phyloP scores from a whole-genome alignment of 2,797 vertebrate genomes.

The Valencia hispanica region DNA sequence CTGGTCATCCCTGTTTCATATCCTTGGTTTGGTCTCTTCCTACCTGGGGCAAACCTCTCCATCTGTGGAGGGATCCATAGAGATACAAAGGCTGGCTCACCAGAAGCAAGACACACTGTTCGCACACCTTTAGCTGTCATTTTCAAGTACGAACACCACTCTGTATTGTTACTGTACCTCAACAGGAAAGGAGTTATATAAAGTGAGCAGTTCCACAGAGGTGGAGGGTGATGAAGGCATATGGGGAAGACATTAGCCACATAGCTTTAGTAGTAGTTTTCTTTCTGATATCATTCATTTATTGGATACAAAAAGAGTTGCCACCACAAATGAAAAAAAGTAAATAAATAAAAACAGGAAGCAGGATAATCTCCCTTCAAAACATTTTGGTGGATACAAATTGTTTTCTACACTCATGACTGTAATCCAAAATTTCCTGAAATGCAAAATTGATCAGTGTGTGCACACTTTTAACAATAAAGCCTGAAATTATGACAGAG shows the following conservation, averaged over 20 bases:
- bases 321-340: not conserved
- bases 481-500: slow-evolving; percentile 58
- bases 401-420: slow-evolving; percentile 50
- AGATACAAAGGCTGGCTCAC: slow-evolving; percentile 43
- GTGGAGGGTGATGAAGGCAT: slow-evolving; percentile 29
- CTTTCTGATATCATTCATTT: slow-evolving; percentile 12
- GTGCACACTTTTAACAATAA: slow-evolving; percentile 52
- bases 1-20: slow-evolving; percentile 78
- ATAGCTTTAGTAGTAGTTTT: slow-evolving; percentile 22
- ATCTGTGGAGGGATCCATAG: slow-evolving; percentile 76
- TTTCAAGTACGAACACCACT: slow-evolving; percentile 57
- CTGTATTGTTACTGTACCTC: slow-evolving; percentile 47
- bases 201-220: slow-evolving; percentile 51
- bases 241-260: not conserved
- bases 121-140: slow-evolving; percentile 63
- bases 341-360: not conserved
- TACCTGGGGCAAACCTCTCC: slow-evolving; percentile 75
- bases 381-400: slow-evolving; percentile 10
- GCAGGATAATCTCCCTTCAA: not conserved
- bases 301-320: slow-evolving; percentile 11
- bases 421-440: slow-evolving; percentile 54
- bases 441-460: slow-evolving; percentile 56
- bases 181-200: slow-evolving; percentile 47
- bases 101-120: slow-evolving; percentile 32
- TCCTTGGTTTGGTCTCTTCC: slow-evolving; percentile 71